Base-by-base conservation (phyloP, 2,888 invertebrate genomes). In the Hipparchia semele region DNA sequence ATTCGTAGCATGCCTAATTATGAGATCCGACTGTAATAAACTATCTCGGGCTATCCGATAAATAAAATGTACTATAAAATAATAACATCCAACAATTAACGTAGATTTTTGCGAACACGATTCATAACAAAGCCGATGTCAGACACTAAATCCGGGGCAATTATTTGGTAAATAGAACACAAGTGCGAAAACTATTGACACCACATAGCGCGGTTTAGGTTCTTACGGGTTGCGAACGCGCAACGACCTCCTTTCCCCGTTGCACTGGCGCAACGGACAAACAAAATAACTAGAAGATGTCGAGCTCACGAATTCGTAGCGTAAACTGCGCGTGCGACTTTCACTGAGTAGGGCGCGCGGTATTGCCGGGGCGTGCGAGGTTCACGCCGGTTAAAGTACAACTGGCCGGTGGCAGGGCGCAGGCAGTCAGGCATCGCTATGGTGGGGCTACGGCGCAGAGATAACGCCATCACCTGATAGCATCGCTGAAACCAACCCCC, bases 201-300 rank as follows among this genome's bases (percentile, higher is more conserved):
- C 79, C 87, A 88, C 87, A 87, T 86, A 86, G 84, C 87, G 85
- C 89, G 83, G 81, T 84, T 88, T 88, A 39, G 88, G 89, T 81
- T 74, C 72, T 76, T 74, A 74, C 74, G 61, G 85, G 88, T 81
- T 85, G 82, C 79, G 85, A 85, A 85, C 86, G 82, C 86, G 83
- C 87, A 87, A 84, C 91, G 92, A 92, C 93, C 92, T 94, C 93
- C 93, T 94, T 94, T 94, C 92, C 85, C 91, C 81, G 88, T 80
- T 88, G 90, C 90, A 92, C 91, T 92, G 91, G 91, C 92, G 92
- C 91, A 92, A 92, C 86, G 87, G 87, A 86, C 89, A 91, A 91
- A 92, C 89, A 90, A 87, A 89, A 90, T 87, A 92, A 91, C 91
- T 92, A 92, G 90, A 91, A 91, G 90, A 91, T 85, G 87, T 86